Percentiles rank a stretch among this genome's conserved stretches.
phyloP scores from a whole-genome alignment of 2,888 invertebrate species.

The Hedya salicella region DNA sequence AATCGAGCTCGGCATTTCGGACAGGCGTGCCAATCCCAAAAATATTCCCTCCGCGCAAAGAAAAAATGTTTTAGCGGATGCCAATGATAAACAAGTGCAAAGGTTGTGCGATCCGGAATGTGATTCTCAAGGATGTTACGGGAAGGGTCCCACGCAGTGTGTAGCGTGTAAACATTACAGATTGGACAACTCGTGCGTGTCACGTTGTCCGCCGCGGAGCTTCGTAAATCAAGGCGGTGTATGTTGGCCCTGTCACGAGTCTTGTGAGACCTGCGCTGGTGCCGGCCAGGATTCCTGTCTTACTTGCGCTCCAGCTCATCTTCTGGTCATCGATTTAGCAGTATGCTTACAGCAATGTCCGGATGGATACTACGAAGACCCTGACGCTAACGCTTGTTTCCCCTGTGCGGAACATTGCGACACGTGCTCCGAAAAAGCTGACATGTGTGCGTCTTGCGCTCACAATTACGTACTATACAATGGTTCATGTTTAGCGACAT shows the following conservation, averaged over 20 bases:
- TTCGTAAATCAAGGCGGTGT: conserved; percentile 92
- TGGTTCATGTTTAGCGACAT: conserved; percentile 93
- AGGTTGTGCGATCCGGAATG: conserved; percentile 93
- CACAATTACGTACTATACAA: conserved; percentile 94
- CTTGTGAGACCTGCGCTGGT: conserved; percentile 95
- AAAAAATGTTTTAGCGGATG: conserved; percentile 86
- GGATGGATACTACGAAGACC: conserved; percentile 94
- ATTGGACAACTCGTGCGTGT: conserved; percentile 93
- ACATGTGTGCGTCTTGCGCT: conserved; percentile 94
- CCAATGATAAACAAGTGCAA: conserved; percentile 86
- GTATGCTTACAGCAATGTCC: conserved; percentile 95
- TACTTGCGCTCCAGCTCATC: conserved; percentile 92
- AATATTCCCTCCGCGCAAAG: conserved; percentile 86
- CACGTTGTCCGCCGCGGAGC: conserved; percentile 92
- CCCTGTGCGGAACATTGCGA: conserved; percentile 95
- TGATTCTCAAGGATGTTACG: conserved; percentile 91
- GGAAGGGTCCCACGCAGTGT: conserved; percentile 93
- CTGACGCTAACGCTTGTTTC: conserved; percentile 91
- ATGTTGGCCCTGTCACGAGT: conserved; percentile 95
- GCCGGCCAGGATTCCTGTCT: conserved; percentile 94
- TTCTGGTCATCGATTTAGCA: conserved; percentile 92
- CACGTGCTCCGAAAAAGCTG: conserved; percentile 92
- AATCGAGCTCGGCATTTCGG: conserved; percentile 81
- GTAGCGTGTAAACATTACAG: conserved; percentile 93
- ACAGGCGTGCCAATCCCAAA: conserved; percentile 88